These are phyloP conservation scores for Hippopotamus amphibius DNA, from an alignment of 2,113 vertebrate species.

Conservation along the genomic window DNA sequence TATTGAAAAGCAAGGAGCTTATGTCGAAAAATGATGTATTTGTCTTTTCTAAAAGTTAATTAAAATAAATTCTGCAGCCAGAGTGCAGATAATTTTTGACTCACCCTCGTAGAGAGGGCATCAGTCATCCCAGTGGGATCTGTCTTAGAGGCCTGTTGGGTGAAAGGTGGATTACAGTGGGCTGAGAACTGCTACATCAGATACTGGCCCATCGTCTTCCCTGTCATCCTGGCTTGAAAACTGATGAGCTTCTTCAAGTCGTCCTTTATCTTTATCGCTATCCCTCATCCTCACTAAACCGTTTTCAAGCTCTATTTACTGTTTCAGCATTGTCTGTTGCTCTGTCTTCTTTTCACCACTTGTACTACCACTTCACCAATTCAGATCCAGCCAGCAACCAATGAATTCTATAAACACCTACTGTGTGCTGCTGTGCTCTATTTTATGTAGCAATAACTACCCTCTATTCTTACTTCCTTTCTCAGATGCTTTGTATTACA, in stretches of 20 bases:
- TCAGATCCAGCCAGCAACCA: not conserved
- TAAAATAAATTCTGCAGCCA: too few species aligned
- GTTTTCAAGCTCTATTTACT: not conserved
- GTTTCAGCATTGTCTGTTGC: not conserved
- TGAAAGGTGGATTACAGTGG: not conserved
- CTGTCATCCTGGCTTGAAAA: not conserved
- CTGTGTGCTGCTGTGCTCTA: too few species aligned
- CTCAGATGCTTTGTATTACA: not conserved
- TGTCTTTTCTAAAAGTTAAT: too few species aligned
- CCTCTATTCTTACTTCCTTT: not conserved
- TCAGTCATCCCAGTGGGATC: not conserved
- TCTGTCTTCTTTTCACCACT: not conserved
- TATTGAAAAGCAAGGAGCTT: too few species aligned
- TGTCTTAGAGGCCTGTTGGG: not conserved
- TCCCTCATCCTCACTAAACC: not conserved
- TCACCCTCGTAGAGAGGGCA: not conserved
- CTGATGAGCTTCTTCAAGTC: not conserved
- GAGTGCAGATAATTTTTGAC: too few species aligned
- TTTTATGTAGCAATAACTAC: too few species aligned
- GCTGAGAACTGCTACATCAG: not conserved
- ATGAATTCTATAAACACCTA: not conserved
- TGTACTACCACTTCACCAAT: not conserved
- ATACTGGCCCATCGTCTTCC: not conserved
- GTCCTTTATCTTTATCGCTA: not conserved
- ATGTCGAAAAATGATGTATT: too few species aligned